Conservation (phyloP, 2,888 invertebrate species). For the Calliphora vomitoria region DNA sequence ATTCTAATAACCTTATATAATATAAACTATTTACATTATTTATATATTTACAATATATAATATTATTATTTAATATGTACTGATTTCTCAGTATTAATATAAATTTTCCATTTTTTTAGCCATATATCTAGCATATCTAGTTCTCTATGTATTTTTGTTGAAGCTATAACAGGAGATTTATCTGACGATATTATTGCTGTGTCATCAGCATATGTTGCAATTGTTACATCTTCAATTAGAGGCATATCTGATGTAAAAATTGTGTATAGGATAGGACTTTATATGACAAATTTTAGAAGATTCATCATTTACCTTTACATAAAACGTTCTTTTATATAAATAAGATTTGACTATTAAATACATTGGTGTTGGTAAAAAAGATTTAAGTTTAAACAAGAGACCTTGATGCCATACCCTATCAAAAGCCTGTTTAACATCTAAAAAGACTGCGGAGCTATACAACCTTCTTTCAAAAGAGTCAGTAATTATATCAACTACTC, state of each 20-base stretch:
- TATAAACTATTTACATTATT: no score
- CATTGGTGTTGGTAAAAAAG: background rate
- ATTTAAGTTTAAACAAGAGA: background rate
- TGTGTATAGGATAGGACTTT: background rate
- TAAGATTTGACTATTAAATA: background rate
- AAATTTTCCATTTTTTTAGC: no score
- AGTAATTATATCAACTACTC: background rate
- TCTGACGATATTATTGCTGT: background rate
- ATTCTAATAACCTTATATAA: no score
- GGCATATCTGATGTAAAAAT: background rate
- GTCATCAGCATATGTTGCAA: background rate
- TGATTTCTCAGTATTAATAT: no score
- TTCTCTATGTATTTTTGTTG: background rate
- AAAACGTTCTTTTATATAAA: no score
- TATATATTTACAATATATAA: no score
- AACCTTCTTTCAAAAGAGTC: background rate
- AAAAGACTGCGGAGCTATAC: background rate
- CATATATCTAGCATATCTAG: background rate
- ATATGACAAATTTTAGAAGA: background rate
- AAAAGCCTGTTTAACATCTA: background rate
- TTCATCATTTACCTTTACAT: background rate
- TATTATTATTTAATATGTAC: no score
- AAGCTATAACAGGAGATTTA: background rate
- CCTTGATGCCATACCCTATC: background rate
- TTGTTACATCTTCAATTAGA: background rate